Evolutionary conservation across 2,113 vertebrate species (phyloP), one percentile per base, ranked within the genome.

Genomic region (Clinocottus analis): DNA sequence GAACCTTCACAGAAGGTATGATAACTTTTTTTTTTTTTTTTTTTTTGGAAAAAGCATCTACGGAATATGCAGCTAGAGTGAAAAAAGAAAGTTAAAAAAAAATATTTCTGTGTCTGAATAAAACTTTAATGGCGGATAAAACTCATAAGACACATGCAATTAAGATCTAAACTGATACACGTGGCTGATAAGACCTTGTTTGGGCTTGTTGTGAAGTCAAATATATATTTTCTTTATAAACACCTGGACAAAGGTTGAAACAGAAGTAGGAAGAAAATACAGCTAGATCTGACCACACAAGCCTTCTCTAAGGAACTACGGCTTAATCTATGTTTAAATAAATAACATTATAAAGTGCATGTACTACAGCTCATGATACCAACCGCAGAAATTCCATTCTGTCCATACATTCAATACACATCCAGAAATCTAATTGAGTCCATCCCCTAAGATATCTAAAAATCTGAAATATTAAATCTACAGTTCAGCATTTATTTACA

Each of bases 301-400:
- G 37, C 49, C 39, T 55, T 59, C 76, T 68, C 71, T 71, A 51
- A 62, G 65, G 53, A 75, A 84, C 79, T 82, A 77, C 51, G 21
- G 69, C 27, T 80, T 79, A 7, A 63, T 79, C 33, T 75, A 51
- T 67, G 71, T 80, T 78, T 74, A 56, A 85, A 86, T 75, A 88
- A 85, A 89, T 86, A 85, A 89, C 27, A 75, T 68, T 79, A 86
- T 93, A 95, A 95, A 95, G 93, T 86, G 90, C 93, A 87, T 80
- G 85, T 85, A 73, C 87, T 72, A 86, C 53, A 85, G 67, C 61
- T 76, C 80, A 80, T 80, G 61, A 89, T 80, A 70, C 68, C 12
- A 25, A 76, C 33, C 51, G 58, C 55, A 77, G 19, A 58, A 60
- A 71, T 61, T 60, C 8, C 70, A 29, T 79, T 79, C 66, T 78